Base-by-base conservation (phyloP, 2,113 vertebrate genomes). In the Typhlomys cinereus region DNA sequence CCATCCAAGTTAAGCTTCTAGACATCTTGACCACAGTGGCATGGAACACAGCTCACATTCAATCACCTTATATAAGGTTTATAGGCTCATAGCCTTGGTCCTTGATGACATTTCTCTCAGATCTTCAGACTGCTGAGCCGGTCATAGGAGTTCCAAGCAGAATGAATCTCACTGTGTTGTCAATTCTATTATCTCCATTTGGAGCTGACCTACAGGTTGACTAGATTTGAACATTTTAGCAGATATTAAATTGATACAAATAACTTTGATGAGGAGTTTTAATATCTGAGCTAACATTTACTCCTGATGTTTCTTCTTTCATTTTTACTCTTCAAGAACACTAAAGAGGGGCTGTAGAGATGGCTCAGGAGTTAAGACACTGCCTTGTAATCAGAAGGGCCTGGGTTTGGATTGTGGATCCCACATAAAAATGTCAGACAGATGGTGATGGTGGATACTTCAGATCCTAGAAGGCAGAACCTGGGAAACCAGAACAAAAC, bases 201-300 rank as follows among this genome's bases (percentile, higher is more conserved):
- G 73, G 80, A 94, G 48, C 69, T 94, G 88, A 80, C 91, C 89
- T 75, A 90, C 64, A 83, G 89, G 61, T 92, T 95, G 81, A 92
- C 67, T 95, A 57, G 50, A 92, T 91, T 59, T 89, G 71, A 86
- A 94, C 81, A 91, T 59, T 57, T 96, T 95, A 86, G 64, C 86
- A 89, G 80, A 67, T 48, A 79, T 88, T 89, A 92, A 94, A 91
- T 91, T 89, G 76, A 73, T 73, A 93, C 18, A 70, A 74, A 87
- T 85, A 25, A 41, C 71, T 96, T 89, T 90, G 82, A 90, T 57
- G 54, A n/a, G 41, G 85, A 52, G 57, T 88, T 84, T 94, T 81
- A 69, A 59, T 85, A 64, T 78, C 50, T 87, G 46, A 88, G n/a
- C 71, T 87, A 54, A 88, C 78, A 70, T 82, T 90, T 83, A 89